phyloP scores from a whole-genome alignment of 1,140 invertebrate species.

The Macrobrachium nipponense region DNA sequence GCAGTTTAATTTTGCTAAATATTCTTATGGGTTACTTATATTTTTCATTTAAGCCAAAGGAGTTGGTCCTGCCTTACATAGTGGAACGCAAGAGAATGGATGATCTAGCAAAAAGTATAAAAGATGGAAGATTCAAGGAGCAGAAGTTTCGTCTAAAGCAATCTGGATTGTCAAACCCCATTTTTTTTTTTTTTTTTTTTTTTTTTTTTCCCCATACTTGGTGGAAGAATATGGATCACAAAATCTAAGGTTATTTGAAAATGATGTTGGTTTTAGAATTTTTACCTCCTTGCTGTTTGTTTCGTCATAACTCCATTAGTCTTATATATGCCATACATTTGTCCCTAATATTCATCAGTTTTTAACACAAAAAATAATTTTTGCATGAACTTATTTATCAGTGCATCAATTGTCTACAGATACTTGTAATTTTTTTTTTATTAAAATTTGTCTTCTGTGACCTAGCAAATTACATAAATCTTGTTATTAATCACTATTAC shows the following conservation, averaged over 20 bases:
- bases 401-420: too few relatives aligned
- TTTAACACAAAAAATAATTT: too few relatives aligned
- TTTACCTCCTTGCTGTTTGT: neutral
- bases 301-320: neutral
- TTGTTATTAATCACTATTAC: too few relatives aligned
- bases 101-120: slow-evolving; percentile 90
- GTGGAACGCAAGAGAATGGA: slow-evolving; percentile 95
- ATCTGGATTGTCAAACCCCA: slow-evolving; percentile 82
- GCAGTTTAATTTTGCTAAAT: neutral
- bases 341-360: too few relatives aligned
- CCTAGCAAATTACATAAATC: too few relatives aligned
- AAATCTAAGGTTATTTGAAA: slow-evolving; percentile 68
- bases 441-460: too few relatives aligned
- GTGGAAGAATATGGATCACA: slow-evolving; percentile 82
- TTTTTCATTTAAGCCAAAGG: slow-evolving; percentile 70
- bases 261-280: neutral
- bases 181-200: too few relatives aligned
- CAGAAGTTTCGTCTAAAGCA: slow-evolving; percentile 93
- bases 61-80: slow-evolving; percentile 90
- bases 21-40: neutral
- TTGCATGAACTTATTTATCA: too few relatives aligned
- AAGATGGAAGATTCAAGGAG: slow-evolving; percentile 92
- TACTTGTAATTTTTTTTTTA: too few relatives aligned
- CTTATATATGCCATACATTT: too few relatives aligned
- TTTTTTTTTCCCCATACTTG: too few relatives aligned